Evolutionary conservation across 1,140 invertebrate species (phyloP).

Genomic region (Pissodes strobi): DNA sequence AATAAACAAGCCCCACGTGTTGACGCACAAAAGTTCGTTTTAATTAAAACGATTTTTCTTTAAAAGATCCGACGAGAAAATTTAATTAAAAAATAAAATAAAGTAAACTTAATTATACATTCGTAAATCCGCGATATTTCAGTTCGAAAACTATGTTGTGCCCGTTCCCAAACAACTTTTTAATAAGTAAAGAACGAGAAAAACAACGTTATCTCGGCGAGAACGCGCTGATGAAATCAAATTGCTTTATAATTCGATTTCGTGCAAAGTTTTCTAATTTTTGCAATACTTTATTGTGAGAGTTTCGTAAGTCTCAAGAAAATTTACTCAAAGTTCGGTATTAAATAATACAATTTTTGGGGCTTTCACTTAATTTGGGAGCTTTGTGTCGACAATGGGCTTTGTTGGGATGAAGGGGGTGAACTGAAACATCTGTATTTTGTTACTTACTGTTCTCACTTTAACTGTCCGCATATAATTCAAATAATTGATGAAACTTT

Average conservation of each 20-base stretch:
- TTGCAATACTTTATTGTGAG: slow-evolving; percentile 20
- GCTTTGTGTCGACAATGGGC: neutral
- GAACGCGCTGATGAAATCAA: slow-evolving; percentile 15
- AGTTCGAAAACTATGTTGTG: neutral
- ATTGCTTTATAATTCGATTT: slow-evolving; percentile 31
- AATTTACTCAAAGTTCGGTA: no score
- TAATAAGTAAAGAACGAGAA: slow-evolving; percentile 4
- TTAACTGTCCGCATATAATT: no score
- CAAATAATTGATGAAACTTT: no score
- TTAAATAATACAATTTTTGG: no score
- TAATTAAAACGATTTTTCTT: no score
- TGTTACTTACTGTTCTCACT: no score
- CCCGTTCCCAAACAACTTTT: slow-evolving; percentile 9
- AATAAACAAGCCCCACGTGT: no score
- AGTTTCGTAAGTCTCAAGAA: neutral
- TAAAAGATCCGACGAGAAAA: no score
- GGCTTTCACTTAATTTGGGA: neutral
- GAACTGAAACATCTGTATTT: no score
- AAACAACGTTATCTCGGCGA: slow-evolving; percentile 2
- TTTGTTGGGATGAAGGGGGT: neutral
- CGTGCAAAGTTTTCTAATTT: slow-evolving; percentile 15
- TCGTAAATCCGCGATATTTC: neutral
- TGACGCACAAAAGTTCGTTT: no score
- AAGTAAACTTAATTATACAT: neutral
- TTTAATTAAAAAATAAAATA: neutral